Percentiles rank a stretch among this genome's conserved stretches.
Evolutionary conservation across 2,113 vertebrate species (phyloP).

Genomic region (Trogon surrucura): DNA sequence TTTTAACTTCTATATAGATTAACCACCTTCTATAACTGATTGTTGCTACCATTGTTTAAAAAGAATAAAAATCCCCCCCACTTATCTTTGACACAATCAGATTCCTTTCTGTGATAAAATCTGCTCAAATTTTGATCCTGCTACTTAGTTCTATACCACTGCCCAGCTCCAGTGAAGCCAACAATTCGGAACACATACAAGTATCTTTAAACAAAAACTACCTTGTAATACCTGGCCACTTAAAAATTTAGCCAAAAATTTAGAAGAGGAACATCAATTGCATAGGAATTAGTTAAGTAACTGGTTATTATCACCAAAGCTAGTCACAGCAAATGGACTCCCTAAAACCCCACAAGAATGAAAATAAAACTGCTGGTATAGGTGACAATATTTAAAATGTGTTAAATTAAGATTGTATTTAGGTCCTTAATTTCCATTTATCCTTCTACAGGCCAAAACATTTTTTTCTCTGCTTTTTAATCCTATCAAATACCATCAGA

Average conservation of each 20-base stretch:
- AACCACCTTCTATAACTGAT: neutral
- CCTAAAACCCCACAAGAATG: neutral
- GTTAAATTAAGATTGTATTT: neutral
- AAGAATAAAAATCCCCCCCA: neutral
- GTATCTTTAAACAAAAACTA: neutral
- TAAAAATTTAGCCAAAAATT: neutral
- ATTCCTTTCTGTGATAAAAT: neutral
- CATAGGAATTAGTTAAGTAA: neutral
- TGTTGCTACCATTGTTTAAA: neutral
- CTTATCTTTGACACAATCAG: neutral
- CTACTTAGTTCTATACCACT: neutral
- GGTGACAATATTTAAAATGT: neutral
- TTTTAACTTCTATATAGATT: neutral
- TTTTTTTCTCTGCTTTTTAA: neutral
- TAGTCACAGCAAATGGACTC: neutral
- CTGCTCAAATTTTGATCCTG: neutral
- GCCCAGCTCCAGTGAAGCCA: neutral
- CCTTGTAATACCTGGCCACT: neutral
- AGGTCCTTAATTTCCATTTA: neutral
- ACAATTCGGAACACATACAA: neutral
- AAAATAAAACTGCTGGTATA: neutral
- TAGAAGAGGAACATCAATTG: neutral
- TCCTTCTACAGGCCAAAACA: neutral
- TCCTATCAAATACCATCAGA: neutral
- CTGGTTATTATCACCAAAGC: neutral